Percentiles rank a stretch among this genome's conserved stretches.
Conservation (phyloP, 2,888 invertebrate genomes). For the Eupithecia subfuscata region DNA sequence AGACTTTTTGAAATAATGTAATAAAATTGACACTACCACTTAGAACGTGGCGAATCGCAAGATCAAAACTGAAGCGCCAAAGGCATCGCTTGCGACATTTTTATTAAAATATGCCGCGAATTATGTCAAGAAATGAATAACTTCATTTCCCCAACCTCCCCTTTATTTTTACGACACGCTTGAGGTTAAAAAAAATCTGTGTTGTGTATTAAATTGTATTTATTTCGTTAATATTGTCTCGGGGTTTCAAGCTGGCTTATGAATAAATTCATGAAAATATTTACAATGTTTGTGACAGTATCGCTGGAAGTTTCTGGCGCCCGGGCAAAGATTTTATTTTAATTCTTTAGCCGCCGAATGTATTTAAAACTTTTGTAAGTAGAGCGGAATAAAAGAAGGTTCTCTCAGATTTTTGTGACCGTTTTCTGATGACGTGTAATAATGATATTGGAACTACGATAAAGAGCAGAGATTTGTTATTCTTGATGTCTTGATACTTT, state of each 20-base stretch:
- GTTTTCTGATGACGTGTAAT: not conserved
- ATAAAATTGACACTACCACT: slow-evolving; percentile 1
- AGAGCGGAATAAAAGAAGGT: not conserved
- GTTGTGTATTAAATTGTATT: slow-evolving; percentile 47
- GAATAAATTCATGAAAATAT: slow-evolving; percentile 43
- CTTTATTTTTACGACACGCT: slow-evolving; percentile 64
- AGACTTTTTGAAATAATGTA: not conserved
- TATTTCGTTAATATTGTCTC: slow-evolving; percentile 45
- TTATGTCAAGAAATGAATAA: slow-evolving; percentile 74
- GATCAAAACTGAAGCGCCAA: slow-evolving; percentile 39
- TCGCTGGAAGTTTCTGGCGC: slow-evolving; percentile 19
- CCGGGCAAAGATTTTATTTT: slow-evolving; percentile 17
- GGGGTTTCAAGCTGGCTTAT: slow-evolving; percentile 38
- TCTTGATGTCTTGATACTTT: not conserved
- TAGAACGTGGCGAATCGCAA: slow-evolving; percentile 23
- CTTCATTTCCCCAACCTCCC: slow-evolving; percentile 59
- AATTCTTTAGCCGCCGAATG: slow-evolving; percentile 15
- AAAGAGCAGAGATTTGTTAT: not conserved
- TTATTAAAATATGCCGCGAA: slow-evolving; percentile 73
- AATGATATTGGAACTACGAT: not conserved
- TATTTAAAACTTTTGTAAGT: slow-evolving; percentile 8
- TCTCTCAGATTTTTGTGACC: not conserved
- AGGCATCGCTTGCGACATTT: slow-evolving; percentile 50
- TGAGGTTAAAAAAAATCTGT: slow-evolving; percentile 49
- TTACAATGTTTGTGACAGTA: slow-evolving; percentile 41